Conservation (phyloP, 1,140 invertebrate genomes). For the Galleria mellonella region DNA sequence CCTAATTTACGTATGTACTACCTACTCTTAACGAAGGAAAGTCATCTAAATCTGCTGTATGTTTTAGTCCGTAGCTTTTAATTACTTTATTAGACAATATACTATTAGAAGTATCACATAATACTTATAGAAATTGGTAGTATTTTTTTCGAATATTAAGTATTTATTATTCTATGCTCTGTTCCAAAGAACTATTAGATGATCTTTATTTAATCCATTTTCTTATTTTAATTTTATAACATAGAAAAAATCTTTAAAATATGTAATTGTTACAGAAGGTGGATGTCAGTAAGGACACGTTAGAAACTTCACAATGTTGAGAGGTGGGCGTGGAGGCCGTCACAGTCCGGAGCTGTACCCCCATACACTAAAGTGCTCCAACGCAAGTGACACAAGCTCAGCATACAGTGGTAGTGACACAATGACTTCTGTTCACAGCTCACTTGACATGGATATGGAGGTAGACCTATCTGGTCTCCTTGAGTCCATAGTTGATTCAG, state of each 20-base stretch:
- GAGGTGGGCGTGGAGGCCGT: slow-evolving; percentile 71
- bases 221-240: too few relatives aligned
- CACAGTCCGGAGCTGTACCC: slow-evolving; percentile 81
- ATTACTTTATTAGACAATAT: too few relatives aligned
- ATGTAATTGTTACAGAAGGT: slow-evolving; percentile 38
- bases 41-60: too few relatives aligned
- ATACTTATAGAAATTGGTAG: too few relatives aligned
- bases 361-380: slow-evolving; percentile 91
- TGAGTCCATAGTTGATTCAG: slow-evolving; percentile 96
- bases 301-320: slow-evolving; percentile 72
- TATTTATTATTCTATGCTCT: too few relatives aligned
- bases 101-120: too few relatives aligned
- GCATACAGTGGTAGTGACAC: slow-evolving; percentile 97
- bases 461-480: slow-evolving; percentile 94
- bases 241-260: too few relatives aligned
- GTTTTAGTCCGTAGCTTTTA: too few relatives aligned
- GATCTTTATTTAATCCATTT: too few relatives aligned
- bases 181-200: too few relatives aligned
- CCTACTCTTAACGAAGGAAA: too few relatives aligned
- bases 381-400: slow-evolving; percentile 95
- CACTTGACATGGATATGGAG: slow-evolving; percentile 90
- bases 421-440: slow-evolving; percentile 93
- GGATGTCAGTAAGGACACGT: slow-evolving; percentile 32
- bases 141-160: too few relatives aligned
- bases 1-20: slow-evolving; percentile 5